These are phyloP conservation scores for Dolichallabes microphthalmus DNA, from an alignment of 2,113 vertebrate species.

Conservation along the genomic window DNA sequence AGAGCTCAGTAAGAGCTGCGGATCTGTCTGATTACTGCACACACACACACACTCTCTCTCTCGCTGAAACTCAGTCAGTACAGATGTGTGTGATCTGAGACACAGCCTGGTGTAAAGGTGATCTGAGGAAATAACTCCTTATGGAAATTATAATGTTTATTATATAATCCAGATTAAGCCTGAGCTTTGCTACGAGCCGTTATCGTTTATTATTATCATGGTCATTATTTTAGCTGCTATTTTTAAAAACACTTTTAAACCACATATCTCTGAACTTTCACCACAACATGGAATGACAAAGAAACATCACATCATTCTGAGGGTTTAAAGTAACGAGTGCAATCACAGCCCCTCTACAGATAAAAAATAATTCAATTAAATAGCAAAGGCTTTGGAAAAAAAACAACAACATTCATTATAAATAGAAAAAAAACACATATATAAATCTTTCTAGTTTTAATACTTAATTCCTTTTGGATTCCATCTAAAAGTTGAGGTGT, in stretches of 20 bases:
- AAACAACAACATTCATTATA: constrained; percentile 73
- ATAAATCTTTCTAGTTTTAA: constrained; percentile 65
- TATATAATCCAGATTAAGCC: neutral
- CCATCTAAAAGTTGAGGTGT: constrained; percentile 68
- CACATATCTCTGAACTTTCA: constrained; percentile 64
- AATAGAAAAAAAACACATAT: constrained; percentile 77
- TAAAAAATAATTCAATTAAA: constrained; percentile 87
- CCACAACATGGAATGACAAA: constrained; percentile 75
- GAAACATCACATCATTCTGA: constrained; percentile 73
- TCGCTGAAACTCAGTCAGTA: no score
- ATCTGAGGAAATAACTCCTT: constrained; percentile 19
- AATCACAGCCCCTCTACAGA: constrained; percentile 91
- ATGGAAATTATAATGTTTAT: constrained; percentile 18
- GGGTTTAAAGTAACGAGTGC: constrained; percentile 77
- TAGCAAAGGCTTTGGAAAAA: constrained; percentile 77
- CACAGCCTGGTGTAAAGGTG: neutral
- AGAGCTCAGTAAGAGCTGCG: no score
- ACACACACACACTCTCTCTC: no score
- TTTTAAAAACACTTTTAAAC: constrained; percentile 17
- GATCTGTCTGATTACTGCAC: no score
- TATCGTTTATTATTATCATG: no score
- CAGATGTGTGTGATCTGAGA: neutral
- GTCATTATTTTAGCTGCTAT: neutral
- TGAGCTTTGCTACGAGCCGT: constrained; percentile 16
- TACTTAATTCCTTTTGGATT: constrained; percentile 40